Evolutionary conservation across 2,797 vertebrate species (phyloP), one percentile per base, ranked within the genome.

Genomic region (Karalla daura): DNA sequence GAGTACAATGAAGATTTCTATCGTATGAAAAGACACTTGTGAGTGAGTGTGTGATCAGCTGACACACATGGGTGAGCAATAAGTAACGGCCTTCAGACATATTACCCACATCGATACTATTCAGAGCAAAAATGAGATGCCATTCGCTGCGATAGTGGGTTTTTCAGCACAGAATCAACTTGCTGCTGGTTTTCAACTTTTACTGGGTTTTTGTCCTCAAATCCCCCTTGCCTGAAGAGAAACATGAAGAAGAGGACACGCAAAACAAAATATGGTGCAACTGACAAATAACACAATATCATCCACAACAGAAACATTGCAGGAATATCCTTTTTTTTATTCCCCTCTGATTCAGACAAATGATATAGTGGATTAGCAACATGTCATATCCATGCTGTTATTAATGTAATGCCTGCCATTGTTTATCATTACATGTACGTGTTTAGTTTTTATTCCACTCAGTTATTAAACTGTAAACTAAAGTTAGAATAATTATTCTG

Each of bases 61-160:
- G 69, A 82, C 24, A 5, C 58, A 63, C 15, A 44, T 37, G 5
- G 50, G 59, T 52, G 43, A 60, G 15, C 25, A 55, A 14, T 21
- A 7, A 67, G 56, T 32, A 23, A 40, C 49, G 40, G 39, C 74
- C 74, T 60, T 21, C 46, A 60, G 63, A 40, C 25, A 32, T 72
- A 27, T 18, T 55, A 10, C 17, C 14, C 2, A 37, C 50, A 64
- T 39, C 70, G 30, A 75, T 69, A 17, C 28, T 20, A 68, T 71
- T 49, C 7, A 52, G 13, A 63, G 69, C 35, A 63, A 62, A 55
- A 68, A 6, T 20, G 8, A 28, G 15, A 37, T 2, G 11, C 45
- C 39, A 20, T 76, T 64, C 63, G 13, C 47, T 73, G 27, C 70
- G 47, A 5, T 53, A 45, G 39, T 49, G 44, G 54, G 61, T 28